Percentiles rank a stretch among this genome's conserved stretches.
Conservation (phyloP, 2,888 invertebrate species). For the Xestoiulus laeticollis region DNA sequence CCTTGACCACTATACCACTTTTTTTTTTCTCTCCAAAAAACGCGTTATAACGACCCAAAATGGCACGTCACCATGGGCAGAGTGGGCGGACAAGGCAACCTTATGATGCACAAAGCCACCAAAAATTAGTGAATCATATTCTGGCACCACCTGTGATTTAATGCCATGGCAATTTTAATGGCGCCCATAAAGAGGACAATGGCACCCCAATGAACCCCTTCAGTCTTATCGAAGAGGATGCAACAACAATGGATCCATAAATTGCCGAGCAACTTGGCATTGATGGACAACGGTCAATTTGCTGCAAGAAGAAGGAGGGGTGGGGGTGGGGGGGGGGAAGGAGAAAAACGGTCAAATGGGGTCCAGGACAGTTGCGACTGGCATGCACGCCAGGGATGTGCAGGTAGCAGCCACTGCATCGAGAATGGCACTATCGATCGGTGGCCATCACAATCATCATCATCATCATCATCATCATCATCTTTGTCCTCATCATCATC, state of each 20-base stretch:
- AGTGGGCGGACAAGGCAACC: slow-evolving; percentile 12
- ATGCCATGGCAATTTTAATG: slow-evolving; percentile 20
- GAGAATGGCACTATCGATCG: slow-evolving; percentile 33
- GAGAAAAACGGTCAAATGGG: slow-evolving; percentile 25
- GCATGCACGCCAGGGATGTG: slow-evolving; percentile 10
- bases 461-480: slow-evolving; percentile 42
- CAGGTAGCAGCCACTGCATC: slow-evolving; percentile 29
- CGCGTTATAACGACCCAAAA: slow-evolving; percentile 13
- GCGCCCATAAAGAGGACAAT: slow-evolving; percentile 10
- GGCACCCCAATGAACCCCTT: slow-evolving; percentile 22
- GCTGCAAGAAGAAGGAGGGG: too few species aligned
- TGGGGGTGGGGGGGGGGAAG: too few species aligned
- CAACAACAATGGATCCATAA: slow-evolving; percentile 46
- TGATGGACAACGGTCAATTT: slow-evolving; percentile 48
- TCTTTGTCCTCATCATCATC: slow-evolving; percentile 24
- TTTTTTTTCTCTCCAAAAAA: not conserved
- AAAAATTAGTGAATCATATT: slow-evolving; percentile 34
- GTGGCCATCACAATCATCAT: slow-evolving; percentile 44
- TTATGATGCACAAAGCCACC: not conserved
- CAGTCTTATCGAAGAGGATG: slow-evolving; percentile 28
- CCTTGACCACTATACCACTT: slow-evolving; percentile 1
- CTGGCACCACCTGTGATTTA: slow-evolving; percentile 33
- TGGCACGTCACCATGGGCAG: not conserved
- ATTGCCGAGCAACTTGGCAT: slow-evolving; percentile 33
- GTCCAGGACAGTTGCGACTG: not conserved